Conservation (phyloP, 2,888 invertebrate species). For the Archips crataeganus region DNA sequence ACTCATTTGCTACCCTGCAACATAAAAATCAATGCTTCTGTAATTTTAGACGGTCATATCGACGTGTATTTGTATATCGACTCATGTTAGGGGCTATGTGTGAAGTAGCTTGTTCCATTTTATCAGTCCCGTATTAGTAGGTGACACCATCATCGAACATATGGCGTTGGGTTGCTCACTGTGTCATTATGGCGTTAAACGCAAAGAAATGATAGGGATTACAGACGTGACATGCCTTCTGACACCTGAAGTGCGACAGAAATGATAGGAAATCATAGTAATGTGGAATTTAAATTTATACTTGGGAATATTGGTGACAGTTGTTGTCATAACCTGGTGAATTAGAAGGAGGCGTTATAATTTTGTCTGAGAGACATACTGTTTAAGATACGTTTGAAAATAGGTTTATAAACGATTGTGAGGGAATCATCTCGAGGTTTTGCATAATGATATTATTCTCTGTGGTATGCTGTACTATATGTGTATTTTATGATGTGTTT, state of each 20-base stretch:
- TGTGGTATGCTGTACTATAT: no score
- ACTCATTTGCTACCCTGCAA: no score
- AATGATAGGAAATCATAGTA: conserved; percentile 35
- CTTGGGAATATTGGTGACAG: conserved; percentile 28
- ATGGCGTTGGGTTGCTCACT: conserved; percentile 63
- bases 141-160: conserved; percentile 76
- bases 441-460: no score
- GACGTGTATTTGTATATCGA: not conserved
- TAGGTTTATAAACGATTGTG: no score
- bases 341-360: not conserved
- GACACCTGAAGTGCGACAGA: conserved; percentile 31
- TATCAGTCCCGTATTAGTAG: conserved; percentile 79
- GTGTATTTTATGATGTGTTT: no score
- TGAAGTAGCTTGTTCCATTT: conserved; percentile 70
- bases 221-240: conserved; percentile 27
- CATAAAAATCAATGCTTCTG: no score
- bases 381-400: no score
- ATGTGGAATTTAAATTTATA: conserved; percentile 29
- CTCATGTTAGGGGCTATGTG: conserved; percentile 41
- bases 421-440: no score
- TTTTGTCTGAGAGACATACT: not conserved
- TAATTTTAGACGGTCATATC: no score
- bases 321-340: conserved; percentile 20
- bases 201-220: conserved; percentile 74
- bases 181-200: conserved; percentile 74